Base-by-base conservation (phyloP, 2,113 vertebrate species). In the Tinamus guttatus region DNA sequence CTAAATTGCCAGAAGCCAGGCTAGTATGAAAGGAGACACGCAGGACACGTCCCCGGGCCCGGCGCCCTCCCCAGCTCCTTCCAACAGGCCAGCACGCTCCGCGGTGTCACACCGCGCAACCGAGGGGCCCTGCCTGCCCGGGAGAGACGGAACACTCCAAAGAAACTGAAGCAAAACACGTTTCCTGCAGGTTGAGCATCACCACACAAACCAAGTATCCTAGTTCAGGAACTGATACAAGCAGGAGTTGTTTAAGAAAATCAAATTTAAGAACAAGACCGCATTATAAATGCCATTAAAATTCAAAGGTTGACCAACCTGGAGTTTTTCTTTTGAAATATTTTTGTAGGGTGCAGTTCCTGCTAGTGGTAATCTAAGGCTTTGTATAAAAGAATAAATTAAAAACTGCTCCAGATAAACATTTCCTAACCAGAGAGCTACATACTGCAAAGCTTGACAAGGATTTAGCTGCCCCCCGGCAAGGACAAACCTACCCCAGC, bases 301-400 rank as follows among this genome's bases (percentile, higher is more conserved):
- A 80, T 87, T 68, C 74, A 49, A 85, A 76, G 52, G 17, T 54
- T 85, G 32, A 41, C 34, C 52, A 1, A 32, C 84, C 28, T 20
- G 19, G 38, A 71, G 25, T 24, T 49, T 73, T 62, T 22, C 58
- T 65, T 45, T 68, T 22, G 16, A n/a, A n/a, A 78, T 63, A 24
- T 5, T 79, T 71, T 81, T 0, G 0, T 8, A 60, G 34, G 28
- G 10, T 51, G 14, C 17, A 47, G 11, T 74, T 67, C 52, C 36
- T 85, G 6, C 54, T 38, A 7, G n/a, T 59, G 52, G 52, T 51
- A 76, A n/a, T 85, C 30, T 58, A 73, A 34, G 41, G 34, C 40
- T 80, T 65, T 86, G 17, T 30, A 58, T 5, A 13, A n/a, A 47
- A 58, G 19, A 76, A 94, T 22, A 76, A 62, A 87, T 62, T 38